These are phyloP conservation scores for Meiosimyza platycephala DNA, from an alignment of 2,888 invertebrate species.

Conservation along the genomic window DNA sequence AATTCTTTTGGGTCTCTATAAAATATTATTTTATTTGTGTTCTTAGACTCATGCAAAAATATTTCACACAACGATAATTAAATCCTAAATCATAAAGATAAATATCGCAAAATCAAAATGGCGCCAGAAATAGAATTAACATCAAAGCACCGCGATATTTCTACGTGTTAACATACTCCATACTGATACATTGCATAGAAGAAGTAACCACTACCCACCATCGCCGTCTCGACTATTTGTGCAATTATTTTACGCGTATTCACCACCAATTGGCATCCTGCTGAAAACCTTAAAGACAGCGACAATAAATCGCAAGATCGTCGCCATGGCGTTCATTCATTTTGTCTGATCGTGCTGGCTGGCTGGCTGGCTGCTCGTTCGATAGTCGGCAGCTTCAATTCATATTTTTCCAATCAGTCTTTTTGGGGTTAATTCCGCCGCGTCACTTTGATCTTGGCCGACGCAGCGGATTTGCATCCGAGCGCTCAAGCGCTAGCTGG, in stretches of 20 bases:
- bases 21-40: too few species aligned
- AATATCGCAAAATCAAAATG: conserved; percentile 26
- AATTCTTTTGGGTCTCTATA: too few species aligned
- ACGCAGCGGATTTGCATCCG: conserved; percentile 28
- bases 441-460: conserved; percentile 35
- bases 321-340: neutral
- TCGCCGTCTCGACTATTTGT: conserved; percentile 7
- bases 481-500: conserved; percentile 15
- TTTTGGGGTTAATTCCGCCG: conserved; percentile 39
- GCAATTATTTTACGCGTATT: conserved; percentile 18
- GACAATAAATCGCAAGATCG: conserved; percentile 32
- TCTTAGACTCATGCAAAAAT: too few species aligned
- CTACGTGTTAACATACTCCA: conserved; percentile 29
- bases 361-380: neutral
- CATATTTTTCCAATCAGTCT: conserved; percentile 43
- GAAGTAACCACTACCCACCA: neutral
- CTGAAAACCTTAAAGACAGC: conserved; percentile 24
- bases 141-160: conserved; percentile 32
- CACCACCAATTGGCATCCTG: conserved; percentile 34
- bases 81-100: neutral
- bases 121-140: conserved; percentile 25
- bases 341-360: neutral
- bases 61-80: too few species aligned
- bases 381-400: conserved; percentile 32
- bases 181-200: neutral